Conservation (phyloP, 2,888 invertebrate species). For the Eupsilia transversa region DNA sequence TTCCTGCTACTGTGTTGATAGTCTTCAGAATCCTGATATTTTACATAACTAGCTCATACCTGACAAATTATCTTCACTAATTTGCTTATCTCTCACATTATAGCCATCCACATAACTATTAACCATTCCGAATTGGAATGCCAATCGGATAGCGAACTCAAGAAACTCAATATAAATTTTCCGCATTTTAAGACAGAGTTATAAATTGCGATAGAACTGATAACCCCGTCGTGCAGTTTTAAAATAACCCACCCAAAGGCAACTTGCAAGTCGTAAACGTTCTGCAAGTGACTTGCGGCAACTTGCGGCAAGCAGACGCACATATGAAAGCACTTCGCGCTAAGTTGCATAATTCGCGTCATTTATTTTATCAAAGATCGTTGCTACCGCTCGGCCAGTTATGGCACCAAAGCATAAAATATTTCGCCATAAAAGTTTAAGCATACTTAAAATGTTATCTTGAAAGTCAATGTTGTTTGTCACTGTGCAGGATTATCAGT, state of each 20-base stretch:
- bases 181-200: conserved; percentile 56
- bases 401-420: conserved; percentile 67
- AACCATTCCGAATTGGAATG: conserved; percentile 56
- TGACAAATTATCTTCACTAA: conserved; percentile 44
- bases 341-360: conserved; percentile 66
- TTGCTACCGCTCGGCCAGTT: conserved; percentile 59
- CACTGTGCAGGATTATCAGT: conserved; percentile 29
- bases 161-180: conserved; percentile 64
- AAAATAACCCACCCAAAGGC: conserved; percentile 61
- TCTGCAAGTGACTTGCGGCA: conserved; percentile 37
- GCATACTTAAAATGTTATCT: conserved; percentile 65
- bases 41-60: conserved; percentile 12
- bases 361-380: conserved; percentile 67
- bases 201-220: conserved; percentile 65
- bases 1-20: background rate
- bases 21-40: conserved; percentile 1
- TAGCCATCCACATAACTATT: conserved; percentile 50
- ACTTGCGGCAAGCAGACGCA: conserved; percentile 43
- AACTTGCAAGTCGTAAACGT: conserved; percentile 55
- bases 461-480: conserved; percentile 38
- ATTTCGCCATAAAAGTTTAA: conserved; percentile 67
- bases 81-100: conserved; percentile 41
- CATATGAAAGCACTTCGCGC: conserved; percentile 57
- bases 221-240: conserved; percentile 65
- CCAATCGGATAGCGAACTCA: conserved; percentile 60